Percentiles rank a stretch among this genome's conserved stretches.
phyloP scores from a whole-genome alignment of 2,797 vertebrate genomes.

The Hippopotamyrus pictus region DNA sequence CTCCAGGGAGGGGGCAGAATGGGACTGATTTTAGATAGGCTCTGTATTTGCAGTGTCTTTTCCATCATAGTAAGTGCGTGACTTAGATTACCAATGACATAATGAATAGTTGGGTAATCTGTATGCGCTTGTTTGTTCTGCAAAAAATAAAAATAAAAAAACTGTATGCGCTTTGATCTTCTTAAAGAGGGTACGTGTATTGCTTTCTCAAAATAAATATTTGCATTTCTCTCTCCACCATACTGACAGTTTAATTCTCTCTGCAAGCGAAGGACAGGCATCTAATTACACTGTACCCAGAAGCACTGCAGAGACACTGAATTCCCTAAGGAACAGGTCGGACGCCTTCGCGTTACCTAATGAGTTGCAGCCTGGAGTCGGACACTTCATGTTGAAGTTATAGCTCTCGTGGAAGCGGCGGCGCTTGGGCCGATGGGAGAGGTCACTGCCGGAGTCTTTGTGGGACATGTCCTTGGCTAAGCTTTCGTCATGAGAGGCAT shows the following conservation, averaged over 20 bases:
- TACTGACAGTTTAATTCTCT: background rate
- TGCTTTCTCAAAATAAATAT: background rate
- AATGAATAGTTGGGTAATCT: too few relatives aligned
- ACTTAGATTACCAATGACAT: background rate
- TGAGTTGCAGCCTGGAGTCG: constrained; percentile 96
- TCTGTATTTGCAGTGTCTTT: background rate
- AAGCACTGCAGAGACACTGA: background rate
- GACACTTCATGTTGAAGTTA: constrained; percentile 99
- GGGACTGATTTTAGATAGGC: background rate
- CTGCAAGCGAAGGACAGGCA: background rate
- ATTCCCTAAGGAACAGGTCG: background rate
- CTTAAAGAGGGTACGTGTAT: background rate
- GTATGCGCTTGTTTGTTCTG: background rate
- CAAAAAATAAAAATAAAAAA: background rate
- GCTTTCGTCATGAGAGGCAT: constrained; percentile 91
- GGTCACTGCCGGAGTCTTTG: constrained; percentile 92
- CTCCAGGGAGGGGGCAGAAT: background rate
- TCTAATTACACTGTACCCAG: background rate
- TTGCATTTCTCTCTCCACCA: background rate
- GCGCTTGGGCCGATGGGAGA: constrained; percentile 90
- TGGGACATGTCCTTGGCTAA: constrained; percentile 82
- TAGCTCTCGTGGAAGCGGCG: constrained; percentile 97
- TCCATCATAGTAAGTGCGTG: background rate
- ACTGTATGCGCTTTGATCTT: background rate
- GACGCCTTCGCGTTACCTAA: constrained; percentile 63